Evolutionary conservation across 2,888 invertebrate species (phyloP), one percentile per base, ranked within the genome.

Genomic region (Caenorhabditis sinica): DNA sequence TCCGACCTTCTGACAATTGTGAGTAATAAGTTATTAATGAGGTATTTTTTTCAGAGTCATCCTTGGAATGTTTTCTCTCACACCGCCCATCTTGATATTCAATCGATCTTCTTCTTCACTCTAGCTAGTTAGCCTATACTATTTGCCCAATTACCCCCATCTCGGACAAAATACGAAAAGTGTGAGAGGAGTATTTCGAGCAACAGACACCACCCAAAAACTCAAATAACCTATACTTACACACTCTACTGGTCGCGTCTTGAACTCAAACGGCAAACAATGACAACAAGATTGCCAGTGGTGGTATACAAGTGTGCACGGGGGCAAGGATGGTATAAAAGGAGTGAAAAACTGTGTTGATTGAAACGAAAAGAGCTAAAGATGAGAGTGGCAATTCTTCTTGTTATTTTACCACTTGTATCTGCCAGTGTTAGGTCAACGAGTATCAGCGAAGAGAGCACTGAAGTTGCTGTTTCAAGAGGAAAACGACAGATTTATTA

Each of bases 401-500:
- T 73, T 17, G 45, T 66, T 33, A 51, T 60, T 17, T 36, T 81
- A 20, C 60, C 66, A 25, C 51, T 81, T 56, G 68, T 81, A 49
- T 65, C 80, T 45, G 53, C 80, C n/a, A 63, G 49, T 20, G 56
- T 69, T 33, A 69, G 30, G 17, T 17, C 68, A 1, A 23, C 51
- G 68, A 68, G 69, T 28, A 53, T 58, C 25, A 79, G 56, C 56
- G 72, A 73, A 43, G 43, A 61, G 30, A 63, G 51, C 51, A 63
- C 49, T 5, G 71, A 53, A 56, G 79, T 72, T 5, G 71, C 56
- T 17, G 11, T n/a, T 53, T 49, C 68, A 28, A 58, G 82, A 66
- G 17, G 20, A 17, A 82, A 82, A 43, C 76, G 82, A 66, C 82
- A 82, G 43, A 56, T 81, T 65, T 87, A 85, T 40, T 87, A 87